Base-by-base conservation (phyloP, 2,797 vertebrate species). In the Centroberyx gerrardi region DNA sequence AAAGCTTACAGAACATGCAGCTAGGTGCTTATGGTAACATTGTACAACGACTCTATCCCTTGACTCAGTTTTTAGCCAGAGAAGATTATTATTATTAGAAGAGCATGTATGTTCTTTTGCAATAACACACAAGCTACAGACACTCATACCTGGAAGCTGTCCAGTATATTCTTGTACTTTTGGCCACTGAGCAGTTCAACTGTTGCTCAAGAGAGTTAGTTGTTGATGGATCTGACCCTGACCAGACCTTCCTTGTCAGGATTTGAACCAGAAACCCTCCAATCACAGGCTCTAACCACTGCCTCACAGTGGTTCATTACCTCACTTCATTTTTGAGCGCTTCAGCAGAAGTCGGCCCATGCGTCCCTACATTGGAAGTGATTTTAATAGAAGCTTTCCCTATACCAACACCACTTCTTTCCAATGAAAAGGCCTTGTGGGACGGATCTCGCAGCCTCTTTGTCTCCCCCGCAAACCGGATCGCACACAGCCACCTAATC, bases 401-500 rank as follows among this genome's bases (percentile, higher is more conserved):
- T 83, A 9, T 53, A 76, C 75, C 72, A 88, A 87, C 85, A 74
- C 83, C 76, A 61, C 72, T 78, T 87, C 72, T 74, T 77, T 78
- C 60, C 68, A 63, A 29, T 64, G 69, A 84, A 91, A 22, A 88
- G 38, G 51, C 52, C 22, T 67, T 55, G 14, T 22, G 52, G 64
- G 62, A 82, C 71, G 74, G 42, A 83, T 72, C 63, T 65, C 71
- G 63, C 56, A 63, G 63, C 60, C 62, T 67, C 76, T 88, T 91
- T 92, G 85, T 92, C 64, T 66, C 74, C 55, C 54, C 66, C 78
- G 62, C 54, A 62, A 78, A 90, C 88, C 81, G 79, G 90, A 91
- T 83, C 70, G 70, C 76, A 73, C 18, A 12, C 78, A 74, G 86
- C 68, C 85, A 64, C 29, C 81, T 54, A 80, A 87, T 88, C 78